Conservation (phyloP, 1,140 invertebrate genomes). For the Rhynchophorus ferrugineus region DNA sequence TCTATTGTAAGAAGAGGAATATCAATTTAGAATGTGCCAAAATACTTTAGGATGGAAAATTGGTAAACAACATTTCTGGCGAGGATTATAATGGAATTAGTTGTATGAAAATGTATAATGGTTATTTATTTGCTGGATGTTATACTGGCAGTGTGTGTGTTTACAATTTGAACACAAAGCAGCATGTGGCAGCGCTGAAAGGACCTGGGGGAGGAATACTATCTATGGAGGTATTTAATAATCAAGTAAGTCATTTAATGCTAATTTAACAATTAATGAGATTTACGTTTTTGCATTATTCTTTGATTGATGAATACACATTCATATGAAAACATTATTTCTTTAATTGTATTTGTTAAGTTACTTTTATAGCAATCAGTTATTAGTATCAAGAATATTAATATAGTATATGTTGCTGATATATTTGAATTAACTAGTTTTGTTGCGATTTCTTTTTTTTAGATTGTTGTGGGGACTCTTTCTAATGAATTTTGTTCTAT, state of each 20-base stretch:
- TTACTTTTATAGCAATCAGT: too few relatives aligned
- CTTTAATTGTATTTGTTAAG: too few relatives aligned
- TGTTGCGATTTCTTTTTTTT: too few relatives aligned
- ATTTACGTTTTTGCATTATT: too few relatives aligned
- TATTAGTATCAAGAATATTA: too few relatives aligned
- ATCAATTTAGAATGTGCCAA: not conserved
- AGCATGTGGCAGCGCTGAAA: conserved; percentile 41
- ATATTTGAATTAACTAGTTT: too few relatives aligned
- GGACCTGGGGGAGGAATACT: conserved; percentile 49
- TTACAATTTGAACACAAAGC: conserved; percentile 39
- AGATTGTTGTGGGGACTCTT: conserved; percentile 32
- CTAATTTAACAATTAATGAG: too few relatives aligned
- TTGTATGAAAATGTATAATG: conserved; percentile 45
- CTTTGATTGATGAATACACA: too few relatives aligned
- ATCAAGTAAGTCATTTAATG: conserved; percentile 41
- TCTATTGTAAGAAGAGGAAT: too few relatives aligned
- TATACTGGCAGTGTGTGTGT: conserved; percentile 51
- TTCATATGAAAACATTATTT: too few relatives aligned
- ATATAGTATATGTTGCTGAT: too few relatives aligned
- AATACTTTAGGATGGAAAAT: conserved; percentile 44
- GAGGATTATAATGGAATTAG: conserved; percentile 44
- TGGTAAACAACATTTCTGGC: conserved; percentile 42
- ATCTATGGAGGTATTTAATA: conserved; percentile 46
- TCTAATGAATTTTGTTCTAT: conserved; percentile 25
- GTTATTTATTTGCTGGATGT: conserved; percentile 48